Percentiles rank a stretch among this genome's conserved stretches.
phyloP scores from a whole-genome alignment of 2,797 vertebrate species.

The Chiloscyllium punctatum region DNA sequence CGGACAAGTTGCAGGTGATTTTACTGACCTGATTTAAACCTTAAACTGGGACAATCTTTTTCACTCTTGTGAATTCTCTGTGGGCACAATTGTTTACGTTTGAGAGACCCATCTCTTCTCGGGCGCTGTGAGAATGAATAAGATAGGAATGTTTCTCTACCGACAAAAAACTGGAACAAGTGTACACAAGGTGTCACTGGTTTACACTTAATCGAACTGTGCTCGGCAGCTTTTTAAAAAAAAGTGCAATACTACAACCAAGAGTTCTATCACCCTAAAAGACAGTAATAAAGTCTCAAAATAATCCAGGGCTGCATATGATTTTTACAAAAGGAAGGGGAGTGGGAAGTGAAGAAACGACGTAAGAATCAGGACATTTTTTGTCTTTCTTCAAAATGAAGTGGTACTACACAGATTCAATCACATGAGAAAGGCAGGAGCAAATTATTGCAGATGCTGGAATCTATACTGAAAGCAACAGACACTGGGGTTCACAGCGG shows the following conservation, averaged over 20 bases:
- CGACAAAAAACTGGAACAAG: neutral
- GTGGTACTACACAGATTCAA: neutral
- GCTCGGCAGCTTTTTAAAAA: neutral
- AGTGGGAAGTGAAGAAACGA: neutral
- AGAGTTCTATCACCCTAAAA: neutral
- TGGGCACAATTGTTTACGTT: neutral
- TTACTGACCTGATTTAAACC: neutral
- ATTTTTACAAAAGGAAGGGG: neutral
- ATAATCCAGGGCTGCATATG: neutral
- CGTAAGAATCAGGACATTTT: neutral
- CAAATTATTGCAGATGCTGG: too few species aligned
- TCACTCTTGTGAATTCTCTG: neutral
- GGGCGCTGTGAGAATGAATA: neutral
- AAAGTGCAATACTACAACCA: too few species aligned
- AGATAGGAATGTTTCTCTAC: neutral
- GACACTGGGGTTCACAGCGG: too few species aligned
- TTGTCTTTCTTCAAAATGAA: neutral
- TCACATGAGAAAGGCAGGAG: neutral
- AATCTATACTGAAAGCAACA: too few species aligned
- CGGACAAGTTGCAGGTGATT: neutral
- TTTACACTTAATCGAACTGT: conserved; percentile 14
- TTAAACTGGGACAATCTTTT: neutral
- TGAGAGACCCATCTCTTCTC: too few species aligned
- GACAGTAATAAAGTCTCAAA: neutral
- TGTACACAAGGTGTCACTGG: conserved; percentile 39